Conservation (phyloP, 1,140 invertebrate species). For the Zaprionus vittiger region DNA sequence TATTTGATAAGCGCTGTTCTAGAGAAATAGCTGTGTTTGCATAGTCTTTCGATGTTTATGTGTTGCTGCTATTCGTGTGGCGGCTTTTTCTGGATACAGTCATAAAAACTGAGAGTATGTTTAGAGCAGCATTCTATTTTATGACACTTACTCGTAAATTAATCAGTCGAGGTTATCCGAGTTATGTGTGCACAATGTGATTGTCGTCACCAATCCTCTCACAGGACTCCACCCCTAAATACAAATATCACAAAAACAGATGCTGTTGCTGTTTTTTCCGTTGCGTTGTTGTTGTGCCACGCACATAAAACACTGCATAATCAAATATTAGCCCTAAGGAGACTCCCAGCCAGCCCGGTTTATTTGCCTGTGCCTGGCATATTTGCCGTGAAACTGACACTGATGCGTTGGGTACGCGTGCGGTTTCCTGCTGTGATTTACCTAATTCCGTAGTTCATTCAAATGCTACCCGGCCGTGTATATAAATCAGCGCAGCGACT, state of each 20-base stretch:
- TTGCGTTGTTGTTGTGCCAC: constrained; percentile 35
- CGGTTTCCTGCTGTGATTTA: constrained; percentile 64
- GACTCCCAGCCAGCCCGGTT: constrained; percentile 38
- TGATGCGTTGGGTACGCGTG: constrained; percentile 49
- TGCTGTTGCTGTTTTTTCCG: constrained; percentile 9
- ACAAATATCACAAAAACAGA: constrained; percentile 41
- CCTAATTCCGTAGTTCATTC: constrained; percentile 33
- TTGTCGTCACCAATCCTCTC: constrained; percentile 8
- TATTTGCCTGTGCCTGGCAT: constrained; percentile 75
- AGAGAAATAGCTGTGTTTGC: constrained; percentile 28
- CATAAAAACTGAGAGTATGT: constrained; percentile 39
- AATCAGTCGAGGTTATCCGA: constrained; percentile 36
- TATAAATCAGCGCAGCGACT: constrained; percentile 40
- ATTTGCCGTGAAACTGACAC: constrained; percentile 72
- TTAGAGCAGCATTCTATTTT: constrained; percentile 43
- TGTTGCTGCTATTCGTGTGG: background rate
- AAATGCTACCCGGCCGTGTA: constrained; percentile 33
- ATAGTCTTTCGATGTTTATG: background rate
- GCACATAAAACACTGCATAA: constrained; percentile 79
- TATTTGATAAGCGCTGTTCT: constrained; percentile 29
- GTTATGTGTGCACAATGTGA: background rate
- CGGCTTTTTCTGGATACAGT: constrained; percentile 15
- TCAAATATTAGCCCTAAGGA: constrained; percentile 66
- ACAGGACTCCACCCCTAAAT: constrained; percentile 14
- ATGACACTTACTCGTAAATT: constrained; percentile 60